These are phyloP conservation scores for Neosalanx taihuensis DNA, from an alignment of 2,797 vertebrate species.

Conservation along the genomic window DNA sequence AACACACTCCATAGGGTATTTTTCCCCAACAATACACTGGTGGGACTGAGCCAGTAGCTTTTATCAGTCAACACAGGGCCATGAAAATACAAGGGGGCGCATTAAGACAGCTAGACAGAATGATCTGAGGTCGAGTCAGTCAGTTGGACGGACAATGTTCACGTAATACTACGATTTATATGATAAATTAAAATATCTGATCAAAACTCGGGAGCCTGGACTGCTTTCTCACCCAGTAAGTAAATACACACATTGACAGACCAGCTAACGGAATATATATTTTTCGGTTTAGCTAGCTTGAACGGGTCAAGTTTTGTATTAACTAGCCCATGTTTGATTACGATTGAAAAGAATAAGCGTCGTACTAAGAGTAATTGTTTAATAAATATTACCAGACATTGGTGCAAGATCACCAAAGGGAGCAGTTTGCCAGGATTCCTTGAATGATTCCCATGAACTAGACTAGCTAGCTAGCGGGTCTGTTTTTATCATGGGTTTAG, in stretches of 20 bases:
- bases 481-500: background rate
- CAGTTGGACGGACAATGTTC: no score
- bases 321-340: no score
- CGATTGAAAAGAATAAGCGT: no score
- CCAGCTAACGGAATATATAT: no score
- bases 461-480: background rate
- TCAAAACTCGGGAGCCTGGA: background rate
- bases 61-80: conserved; percentile 7
- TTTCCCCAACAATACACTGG: conserved; percentile 21
- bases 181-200: background rate
- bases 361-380: no score
- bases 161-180: no score
- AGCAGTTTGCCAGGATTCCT: no score
- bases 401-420: no score
- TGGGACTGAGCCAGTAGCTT: background rate
- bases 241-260: background rate
- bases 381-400: no score
- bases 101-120: background rate
- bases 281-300: no score
- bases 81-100: background rate
- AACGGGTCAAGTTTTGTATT: no score
- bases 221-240: background rate
- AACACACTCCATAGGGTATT: conserved; percentile 11
- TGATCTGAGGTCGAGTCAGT: background rate
- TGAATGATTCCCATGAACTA: conserved; percentile 5